These are phyloP conservation scores for Lycia hirtaria DNA, from an alignment of 2,888 invertebrate species.

Conservation along the genomic window DNA sequence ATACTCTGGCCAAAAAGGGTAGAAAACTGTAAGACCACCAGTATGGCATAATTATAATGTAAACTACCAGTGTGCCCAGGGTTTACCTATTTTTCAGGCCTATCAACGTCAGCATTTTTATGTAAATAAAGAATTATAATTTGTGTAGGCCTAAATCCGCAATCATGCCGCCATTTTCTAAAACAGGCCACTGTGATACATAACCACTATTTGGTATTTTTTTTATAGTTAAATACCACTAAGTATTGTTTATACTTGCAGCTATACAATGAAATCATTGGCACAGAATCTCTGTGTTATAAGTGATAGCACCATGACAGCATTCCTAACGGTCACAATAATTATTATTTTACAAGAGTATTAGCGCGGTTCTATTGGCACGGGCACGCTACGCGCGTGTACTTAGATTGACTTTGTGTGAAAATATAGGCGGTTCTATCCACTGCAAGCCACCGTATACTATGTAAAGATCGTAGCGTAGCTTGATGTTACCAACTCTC, in stretches of 20 bases:
- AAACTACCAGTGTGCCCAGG: too few species aligned
- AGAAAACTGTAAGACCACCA: too few species aligned
- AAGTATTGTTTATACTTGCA: too few species aligned
- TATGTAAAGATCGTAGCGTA: too few species aligned
- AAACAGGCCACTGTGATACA: neutral
- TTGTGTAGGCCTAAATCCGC: neutral
- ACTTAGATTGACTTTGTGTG: too few species aligned
- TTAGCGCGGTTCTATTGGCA: neutral
- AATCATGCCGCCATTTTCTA: neutral
- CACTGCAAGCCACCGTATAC: too few species aligned
- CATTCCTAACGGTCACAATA: slow-evolving; percentile 2
- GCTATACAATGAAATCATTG: too few species aligned
- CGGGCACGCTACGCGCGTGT: too few species aligned
- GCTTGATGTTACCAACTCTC: too few species aligned
- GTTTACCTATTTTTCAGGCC: neutral
- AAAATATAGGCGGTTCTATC: too few species aligned
- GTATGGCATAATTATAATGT: too few species aligned
- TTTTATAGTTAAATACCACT: neutral
- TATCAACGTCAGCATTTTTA: neutral
- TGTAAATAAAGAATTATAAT: neutral
- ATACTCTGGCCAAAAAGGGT: too few species aligned
- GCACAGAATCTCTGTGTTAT: neutral
- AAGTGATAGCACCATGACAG: slow-evolving; percentile 6
- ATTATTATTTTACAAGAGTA: neutral
- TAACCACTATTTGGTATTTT: neutral